Conservation (phyloP, 2,888 invertebrate genomes). For the Odontomyia ornata region DNA sequence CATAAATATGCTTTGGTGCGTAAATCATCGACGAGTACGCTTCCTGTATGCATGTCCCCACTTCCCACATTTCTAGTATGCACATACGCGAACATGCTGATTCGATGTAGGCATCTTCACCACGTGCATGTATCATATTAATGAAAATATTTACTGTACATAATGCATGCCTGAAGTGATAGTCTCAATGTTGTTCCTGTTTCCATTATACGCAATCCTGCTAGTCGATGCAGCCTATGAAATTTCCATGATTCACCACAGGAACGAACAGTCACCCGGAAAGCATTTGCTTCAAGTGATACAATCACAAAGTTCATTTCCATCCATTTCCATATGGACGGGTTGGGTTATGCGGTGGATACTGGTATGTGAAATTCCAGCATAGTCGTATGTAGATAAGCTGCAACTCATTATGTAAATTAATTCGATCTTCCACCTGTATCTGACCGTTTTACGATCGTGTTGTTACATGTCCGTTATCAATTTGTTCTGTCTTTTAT, state of each 20-base stretch:
- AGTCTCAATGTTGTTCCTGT: background rate
- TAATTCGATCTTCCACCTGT: conserved; percentile 33
- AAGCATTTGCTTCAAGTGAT: background rate
- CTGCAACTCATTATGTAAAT: conserved; percentile 36
- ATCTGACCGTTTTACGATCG: conserved; percentile 1
- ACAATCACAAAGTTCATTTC: conserved; percentile 17
- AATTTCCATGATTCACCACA: background rate
- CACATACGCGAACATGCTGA: background rate
- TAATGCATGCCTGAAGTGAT: background rate
- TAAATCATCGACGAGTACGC: background rate
- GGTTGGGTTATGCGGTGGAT: background rate
- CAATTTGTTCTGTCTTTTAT: conserved; percentile 9
- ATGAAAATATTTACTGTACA: conserved; percentile 19
- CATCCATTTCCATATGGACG: conserved; percentile 4
- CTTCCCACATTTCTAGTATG: background rate
- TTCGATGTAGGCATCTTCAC: background rate
- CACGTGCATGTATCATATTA: background rate
- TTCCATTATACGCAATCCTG: background rate
- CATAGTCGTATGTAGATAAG: conserved; percentile 28
- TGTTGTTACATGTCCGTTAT: background rate
- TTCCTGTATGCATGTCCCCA: background rate
- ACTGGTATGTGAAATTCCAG: background rate
- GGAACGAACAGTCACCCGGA: background rate
- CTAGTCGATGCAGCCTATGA: background rate
- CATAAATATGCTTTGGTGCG: background rate